A percentile compares a stretch with the other conserved stretches of the same genome.
Conservation (phyloP, 1,140 invertebrate genomes). For the Berghia stephanieae region DNA sequence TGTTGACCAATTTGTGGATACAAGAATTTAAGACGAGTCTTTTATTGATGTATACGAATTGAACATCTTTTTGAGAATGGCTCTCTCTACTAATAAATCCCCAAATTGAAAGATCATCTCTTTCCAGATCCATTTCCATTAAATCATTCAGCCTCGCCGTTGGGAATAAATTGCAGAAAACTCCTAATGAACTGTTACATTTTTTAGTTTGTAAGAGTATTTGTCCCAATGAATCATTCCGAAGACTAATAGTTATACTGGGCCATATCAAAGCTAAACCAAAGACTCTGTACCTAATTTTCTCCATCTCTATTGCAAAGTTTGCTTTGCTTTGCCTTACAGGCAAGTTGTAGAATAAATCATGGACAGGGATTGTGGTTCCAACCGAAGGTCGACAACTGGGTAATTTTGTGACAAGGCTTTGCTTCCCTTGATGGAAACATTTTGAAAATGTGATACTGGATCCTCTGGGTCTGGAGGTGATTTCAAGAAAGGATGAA, state of each 20-base stretch:
- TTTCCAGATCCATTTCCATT: conserved; percentile 68
- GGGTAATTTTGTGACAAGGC: conserved; percentile 53
- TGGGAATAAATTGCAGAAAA: conserved; percentile 70
- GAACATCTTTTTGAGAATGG: conserved; percentile 66
- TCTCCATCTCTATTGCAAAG: conserved; percentile 70
- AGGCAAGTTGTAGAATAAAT: conserved; percentile 73
- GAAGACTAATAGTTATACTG: conserved; percentile 71
- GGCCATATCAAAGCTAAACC: conserved; percentile 72
- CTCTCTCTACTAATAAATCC: conserved; percentile 70
- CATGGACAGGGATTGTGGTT: conserved; percentile 74
- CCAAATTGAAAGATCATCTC: conserved; percentile 69
- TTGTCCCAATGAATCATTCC: conserved; percentile 72
- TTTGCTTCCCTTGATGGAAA: conserved; percentile 66
- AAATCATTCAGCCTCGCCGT: conserved; percentile 65
- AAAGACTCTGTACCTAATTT: conserved; percentile 70
- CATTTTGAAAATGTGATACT: conserved; percentile 69
- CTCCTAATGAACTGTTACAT: conserved; percentile 68
- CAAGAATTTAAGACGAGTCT: conserved; percentile 70
- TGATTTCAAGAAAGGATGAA: conserved; percentile 71
- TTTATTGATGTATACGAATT: conserved; percentile 75
- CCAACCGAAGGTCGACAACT: conserved; percentile 70
- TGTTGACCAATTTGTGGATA: conserved; percentile 70
- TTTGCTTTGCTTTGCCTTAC: conserved; percentile 72
- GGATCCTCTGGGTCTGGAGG: conserved; percentile 64
- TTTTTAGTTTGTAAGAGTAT: conserved; percentile 72